phyloP scores from a whole-genome alignment of 1,140 invertebrate species.

The Conus betulinus region DNA sequence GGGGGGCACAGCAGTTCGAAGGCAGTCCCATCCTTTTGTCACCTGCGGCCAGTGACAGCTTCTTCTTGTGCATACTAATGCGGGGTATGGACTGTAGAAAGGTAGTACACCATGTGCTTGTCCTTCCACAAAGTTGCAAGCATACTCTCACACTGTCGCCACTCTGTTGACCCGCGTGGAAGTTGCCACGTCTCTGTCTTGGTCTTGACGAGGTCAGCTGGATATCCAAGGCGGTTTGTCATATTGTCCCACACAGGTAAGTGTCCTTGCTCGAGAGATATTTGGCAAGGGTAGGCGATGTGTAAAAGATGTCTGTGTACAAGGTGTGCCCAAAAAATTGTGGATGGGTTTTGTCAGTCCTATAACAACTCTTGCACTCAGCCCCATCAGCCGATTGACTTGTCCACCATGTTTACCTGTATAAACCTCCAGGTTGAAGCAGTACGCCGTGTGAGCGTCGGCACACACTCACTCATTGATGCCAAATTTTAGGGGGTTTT shows the following conservation, averaged over 20 bases:
- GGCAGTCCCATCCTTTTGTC: constrained; percentile 46
- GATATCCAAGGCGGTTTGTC: constrained; percentile 15
- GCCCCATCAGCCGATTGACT: too few species aligned
- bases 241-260: constrained; percentile 38
- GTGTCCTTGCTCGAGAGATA: constrained; percentile 69
- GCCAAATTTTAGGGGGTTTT: too few species aligned
- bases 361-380: too few species aligned
- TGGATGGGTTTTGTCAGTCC: constrained; percentile 37
- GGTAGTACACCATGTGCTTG: background rate
- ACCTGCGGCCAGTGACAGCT: constrained; percentile 24
- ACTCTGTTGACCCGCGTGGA: too few species aligned
- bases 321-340: constrained; percentile 69
- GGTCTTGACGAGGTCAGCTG: too few species aligned
- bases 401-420: too few species aligned
- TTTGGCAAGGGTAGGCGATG: constrained; percentile 63
- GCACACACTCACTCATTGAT: too few species aligned
- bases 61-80: background rate
- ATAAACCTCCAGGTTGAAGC: too few species aligned
- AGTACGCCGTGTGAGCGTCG: too few species aligned
- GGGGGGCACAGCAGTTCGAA: constrained; percentile 31
- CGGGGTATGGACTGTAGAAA: constrained; percentile 37
- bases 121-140: too few species aligned
- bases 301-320: constrained; percentile 76
- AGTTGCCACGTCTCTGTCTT: too few species aligned
- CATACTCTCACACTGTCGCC: too few species aligned